Evolutionary conservation across 1,140 invertebrate genomes (phyloP), one percentile per base, ranked within the genome.

Genomic region (Eciton burchellii): DNA sequence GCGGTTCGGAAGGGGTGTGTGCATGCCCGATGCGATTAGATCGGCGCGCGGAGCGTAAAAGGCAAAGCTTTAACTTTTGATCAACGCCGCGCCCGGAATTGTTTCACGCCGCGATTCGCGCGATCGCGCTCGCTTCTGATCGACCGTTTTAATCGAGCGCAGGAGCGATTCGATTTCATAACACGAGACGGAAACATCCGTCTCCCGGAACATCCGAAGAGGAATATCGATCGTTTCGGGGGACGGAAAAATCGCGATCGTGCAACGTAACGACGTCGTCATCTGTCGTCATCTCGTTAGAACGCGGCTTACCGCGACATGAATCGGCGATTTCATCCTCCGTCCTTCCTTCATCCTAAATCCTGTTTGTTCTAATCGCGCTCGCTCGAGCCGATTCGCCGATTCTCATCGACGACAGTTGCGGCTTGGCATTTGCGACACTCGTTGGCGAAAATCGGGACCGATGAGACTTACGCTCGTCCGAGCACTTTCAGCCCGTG

Each of bases 81-180:
- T 86, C 76, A 86, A 85, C 65, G n/a, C 24, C 45, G 14, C 14
- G 47, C 65, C 35, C 49, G 54, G 19, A n/a, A 60, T 60, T 41
- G 56, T 73, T 24, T 73, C n/a, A 24, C 56, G 70, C n/a, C 14
- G 6, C n/a, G 9, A 5, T 24, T 57, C n/a, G n/a, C n/a, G n/a
- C n/a, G 12, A 70, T 45, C 57, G 26, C 24, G 26, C 6, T 43
- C 60, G 11, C 65, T 21, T 11, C 26, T 63, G 63, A 76, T 77
- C 24, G 24, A 14, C 19, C 1, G 49, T 19, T 68, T 68, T 21
- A 62, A 79, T 68, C 8, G 24, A 11, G 14, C 19, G 24, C 16
- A 57, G 12, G 65, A 68, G 11, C 12, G 12, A 21, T 21, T n/a
- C n/a, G 6, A 12, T 68, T 47, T 65, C 24, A 19, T 21, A 66